phyloP scores from a whole-genome alignment of 2,113 vertebrate genomes.

The Telmatochromis sp. region DNA sequence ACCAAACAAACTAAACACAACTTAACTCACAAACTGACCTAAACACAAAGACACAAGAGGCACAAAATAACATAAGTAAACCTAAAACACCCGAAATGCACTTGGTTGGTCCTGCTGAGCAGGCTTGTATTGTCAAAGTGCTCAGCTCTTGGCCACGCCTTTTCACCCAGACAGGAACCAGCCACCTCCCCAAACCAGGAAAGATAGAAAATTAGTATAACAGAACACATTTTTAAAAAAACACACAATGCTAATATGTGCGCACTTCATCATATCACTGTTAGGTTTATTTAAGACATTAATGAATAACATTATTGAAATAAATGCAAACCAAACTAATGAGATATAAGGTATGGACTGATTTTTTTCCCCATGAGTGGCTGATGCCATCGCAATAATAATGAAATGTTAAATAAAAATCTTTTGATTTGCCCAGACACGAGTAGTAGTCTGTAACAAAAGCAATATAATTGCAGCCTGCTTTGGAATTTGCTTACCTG shows the following conservation, averaged over 20 bases:
- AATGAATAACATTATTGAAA: background rate
- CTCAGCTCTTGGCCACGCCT: background rate
- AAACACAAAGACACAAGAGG: background rate
- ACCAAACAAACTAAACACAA: background rate
- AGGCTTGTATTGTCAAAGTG: background rate
- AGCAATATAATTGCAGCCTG: background rate
- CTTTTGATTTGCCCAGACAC: background rate
- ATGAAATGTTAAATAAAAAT: background rate
- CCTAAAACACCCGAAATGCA: background rate
- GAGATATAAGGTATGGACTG: background rate
- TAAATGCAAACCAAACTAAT: background rate
- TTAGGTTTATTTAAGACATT: background rate
- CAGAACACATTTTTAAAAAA: background rate
- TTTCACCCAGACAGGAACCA: background rate
- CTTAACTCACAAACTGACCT: background rate
- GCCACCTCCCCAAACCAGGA: background rate
- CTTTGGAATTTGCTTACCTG: background rate
- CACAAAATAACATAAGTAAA: background rate
- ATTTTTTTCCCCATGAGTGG: background rate
- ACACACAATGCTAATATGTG: background rate
- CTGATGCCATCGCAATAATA: background rate
- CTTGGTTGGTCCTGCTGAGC: background rate
- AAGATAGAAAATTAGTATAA: background rate
- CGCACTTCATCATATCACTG: background rate
- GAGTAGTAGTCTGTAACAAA: background rate